Evolutionary conservation across 2,888 invertebrate species (phyloP), one percentile per base, ranked within the genome.

Genomic region (Hylaea fasciaria): DNA sequence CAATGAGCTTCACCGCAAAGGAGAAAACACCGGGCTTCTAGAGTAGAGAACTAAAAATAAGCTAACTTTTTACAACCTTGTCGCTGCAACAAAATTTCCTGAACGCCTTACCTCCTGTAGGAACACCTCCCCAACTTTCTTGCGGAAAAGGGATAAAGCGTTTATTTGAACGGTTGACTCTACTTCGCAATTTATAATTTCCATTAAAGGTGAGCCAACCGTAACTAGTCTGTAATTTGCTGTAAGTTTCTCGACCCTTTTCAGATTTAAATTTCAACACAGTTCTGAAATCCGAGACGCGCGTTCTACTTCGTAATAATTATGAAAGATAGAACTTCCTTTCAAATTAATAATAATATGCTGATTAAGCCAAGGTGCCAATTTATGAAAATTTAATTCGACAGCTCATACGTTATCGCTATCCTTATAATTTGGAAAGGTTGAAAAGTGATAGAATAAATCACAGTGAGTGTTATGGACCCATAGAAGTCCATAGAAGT

Each of bases 1-100:
- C 83, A 85, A 84, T 80, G 76, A 83, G 85, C 82, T 85, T 82
- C 63, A 61, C 66, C 68, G 65, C 66, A 68, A 68, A 75, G 70
- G 71, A 77, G 67, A 69, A 69, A 69, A 69, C 64, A 62, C 44
- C 40, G 48, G 40, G 37, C 51, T 50, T 28, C 51, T 52, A 51
- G 32, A 60, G 32, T 37, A 16, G 32, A 44, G 61, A 52, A 48
- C 32, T 48, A 48, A 47, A 52, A 52, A 56, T 56, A 44, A 22
- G 22, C 12, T 0, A 37, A 50, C 43, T 16, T 0, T 16, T 17
- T 17, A 17, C 9, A 48, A 56, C 61, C 47, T 17, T 61, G 47
- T 61, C 61, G 43, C 13, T 43, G 35, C 56, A 43, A 47, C 16
- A 37, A 37, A 16, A 22, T 5, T 13, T 10, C n/a, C n/a, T 14